Conservation (phyloP, 1,140 invertebrate species). For the Drosophila rufa region DNA sequence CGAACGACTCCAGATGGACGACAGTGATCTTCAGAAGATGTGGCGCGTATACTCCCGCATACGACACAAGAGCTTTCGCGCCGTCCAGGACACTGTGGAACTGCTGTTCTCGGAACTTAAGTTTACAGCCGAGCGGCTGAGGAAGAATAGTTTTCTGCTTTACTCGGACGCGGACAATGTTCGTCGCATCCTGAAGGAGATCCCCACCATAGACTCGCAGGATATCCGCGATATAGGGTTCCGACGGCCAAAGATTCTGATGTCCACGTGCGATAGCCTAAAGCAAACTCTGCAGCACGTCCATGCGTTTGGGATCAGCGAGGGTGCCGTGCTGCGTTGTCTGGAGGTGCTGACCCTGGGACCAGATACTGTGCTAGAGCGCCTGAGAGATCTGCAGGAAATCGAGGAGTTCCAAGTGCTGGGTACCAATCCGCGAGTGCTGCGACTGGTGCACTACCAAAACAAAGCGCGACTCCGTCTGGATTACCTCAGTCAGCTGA, state of each 20-base stretch:
- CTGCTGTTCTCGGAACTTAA: slow-evolving; percentile 85
- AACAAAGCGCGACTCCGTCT: slow-evolving; percentile 86
- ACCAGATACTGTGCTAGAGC: slow-evolving; percentile 85
- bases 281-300: slow-evolving; percentile 86
- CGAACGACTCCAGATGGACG: slow-evolving; percentile 85
- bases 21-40: slow-evolving; percentile 85
- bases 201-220: slow-evolving; percentile 85
- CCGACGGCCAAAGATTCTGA: slow-evolving; percentile 86
- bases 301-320: slow-evolving; percentile 85
- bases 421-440: slow-evolving; percentile 86
- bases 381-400: slow-evolving; percentile 85
- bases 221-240: slow-evolving; percentile 86
- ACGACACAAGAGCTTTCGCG: slow-evolving; percentile 86
- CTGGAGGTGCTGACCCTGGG: slow-evolving; percentile 86
- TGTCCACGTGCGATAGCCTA: slow-evolving; percentile 86
- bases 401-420: slow-evolving; percentile 86
- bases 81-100: slow-evolving; percentile 86
- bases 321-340: slow-evolving; percentile 85
- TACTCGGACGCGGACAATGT: slow-evolving; percentile 86
- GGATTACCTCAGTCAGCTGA: slow-evolving; percentile 86
- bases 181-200: slow-evolving; percentile 86
- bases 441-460: slow-evolving; percentile 87
- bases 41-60: slow-evolving; percentile 86
- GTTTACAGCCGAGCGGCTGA: slow-evolving; percentile 85
- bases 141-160: slow-evolving; percentile 86